Percentiles rank a stretch among this genome's conserved stretches.
Evolutionary conservation across 2,888 invertebrate genomes (phyloP).

Genomic region (Diarsia dahlii): DNA sequence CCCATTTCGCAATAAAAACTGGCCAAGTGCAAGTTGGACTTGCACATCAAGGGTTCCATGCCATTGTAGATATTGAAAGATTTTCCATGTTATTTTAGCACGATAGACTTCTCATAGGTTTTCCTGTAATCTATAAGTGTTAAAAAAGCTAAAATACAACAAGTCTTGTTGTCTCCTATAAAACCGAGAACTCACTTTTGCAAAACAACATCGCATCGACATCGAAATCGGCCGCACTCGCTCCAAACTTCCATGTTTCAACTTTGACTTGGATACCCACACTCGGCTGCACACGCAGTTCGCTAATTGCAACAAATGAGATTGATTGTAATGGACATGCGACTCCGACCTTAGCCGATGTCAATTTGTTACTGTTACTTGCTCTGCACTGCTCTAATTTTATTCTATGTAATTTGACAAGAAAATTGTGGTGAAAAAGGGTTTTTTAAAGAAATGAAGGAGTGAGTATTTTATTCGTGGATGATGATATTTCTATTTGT

Average conservation of each 20-base stretch:
- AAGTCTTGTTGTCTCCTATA: background rate
- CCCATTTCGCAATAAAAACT: no score
- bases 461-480: background rate
- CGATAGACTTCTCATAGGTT: no score
- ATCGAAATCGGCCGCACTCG: slow-evolving; percentile 65
- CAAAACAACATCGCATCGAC: slow-evolving; percentile 49
- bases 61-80: no score
- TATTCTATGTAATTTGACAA: slow-evolving; percentile 56
- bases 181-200: background rate
- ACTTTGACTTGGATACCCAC: slow-evolving; percentile 73
- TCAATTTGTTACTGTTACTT: slow-evolving; percentile 28
- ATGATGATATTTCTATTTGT: background rate
- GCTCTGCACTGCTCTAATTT: slow-evolving; percentile 47
- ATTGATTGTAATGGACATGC: slow-evolving; percentile 83
- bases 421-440: slow-evolving; percentile 27
- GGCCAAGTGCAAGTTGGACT: no score
- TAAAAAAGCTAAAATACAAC: background rate
- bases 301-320: slow-evolving; percentile 84
- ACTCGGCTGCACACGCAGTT: slow-evolving; percentile 63
- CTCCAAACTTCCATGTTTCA: slow-evolving; percentile 74
- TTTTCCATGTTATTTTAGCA: no score
- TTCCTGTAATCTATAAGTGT: no score
- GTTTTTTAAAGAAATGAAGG: background rate
- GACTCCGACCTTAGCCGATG: slow-evolving; percentile 60
- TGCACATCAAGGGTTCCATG: no score